phyloP scores from a whole-genome alignment of 2,113 vertebrate genomes.

The Eleginops maclovinus region DNA sequence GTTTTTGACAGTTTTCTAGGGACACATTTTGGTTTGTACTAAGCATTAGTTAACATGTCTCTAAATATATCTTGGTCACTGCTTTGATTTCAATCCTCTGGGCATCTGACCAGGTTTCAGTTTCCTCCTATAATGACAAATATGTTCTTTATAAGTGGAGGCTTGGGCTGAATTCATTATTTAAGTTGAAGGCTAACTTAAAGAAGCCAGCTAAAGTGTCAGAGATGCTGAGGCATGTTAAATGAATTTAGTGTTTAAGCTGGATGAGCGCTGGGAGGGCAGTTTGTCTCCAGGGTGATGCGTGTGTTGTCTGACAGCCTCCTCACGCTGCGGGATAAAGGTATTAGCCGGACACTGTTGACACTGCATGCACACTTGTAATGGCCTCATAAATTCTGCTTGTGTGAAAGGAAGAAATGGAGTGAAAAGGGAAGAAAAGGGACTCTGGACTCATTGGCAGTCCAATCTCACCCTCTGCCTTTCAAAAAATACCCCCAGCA shows the following conservation, averaged over 20 bases:
- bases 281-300: constrained; percentile 59
- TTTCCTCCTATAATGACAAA: constrained; percentile 15
- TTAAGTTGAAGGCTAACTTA: constrained; percentile 6
- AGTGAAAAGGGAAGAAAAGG: constrained; percentile 52
- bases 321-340: constrained; percentile 68
- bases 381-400: constrained; percentile 84
- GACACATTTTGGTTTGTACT: not conserved
- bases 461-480: constrained; percentile 51
- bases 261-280: constrained; percentile 48
- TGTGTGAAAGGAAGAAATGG: constrained; percentile 61
- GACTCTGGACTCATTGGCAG: constrained; percentile 65
- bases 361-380: constrained; percentile 78
- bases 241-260: constrained; percentile 32
- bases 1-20: not conserved
- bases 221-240: constrained; percentile 49
- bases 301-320: constrained; percentile 48
- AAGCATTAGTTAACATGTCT: not conserved
- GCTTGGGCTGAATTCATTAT: constrained; percentile 22
- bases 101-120: constrained; percentile 5
- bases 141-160: constrained; percentile 7
- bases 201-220: constrained; percentile 38
- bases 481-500: constrained; percentile 38
- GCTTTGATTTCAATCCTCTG: constrained; percentile 15
- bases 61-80: not conserved
- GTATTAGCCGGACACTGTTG: constrained; percentile 78